Evolutionary conservation across 2,113 vertebrate species (phyloP), one percentile per base, ranked within the genome.

Genomic region (Ctenomys sociabilis): DNA sequence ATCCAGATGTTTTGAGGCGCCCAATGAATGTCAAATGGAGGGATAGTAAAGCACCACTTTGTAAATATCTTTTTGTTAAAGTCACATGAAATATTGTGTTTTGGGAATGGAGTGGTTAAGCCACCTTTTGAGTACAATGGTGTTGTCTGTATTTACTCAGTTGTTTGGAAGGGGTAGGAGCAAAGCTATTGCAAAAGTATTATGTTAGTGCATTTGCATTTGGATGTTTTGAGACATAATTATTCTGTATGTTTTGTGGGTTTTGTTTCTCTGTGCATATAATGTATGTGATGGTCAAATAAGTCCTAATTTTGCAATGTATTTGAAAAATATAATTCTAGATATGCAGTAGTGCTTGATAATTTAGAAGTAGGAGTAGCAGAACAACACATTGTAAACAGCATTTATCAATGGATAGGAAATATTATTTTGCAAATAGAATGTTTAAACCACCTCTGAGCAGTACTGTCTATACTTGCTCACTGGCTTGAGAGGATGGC

Each of bases 231-330:
- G 63, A 68, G 57, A 82, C 26, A 32, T 35, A 10, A 43, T 87
- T 57, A 90, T 88, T 82, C 81, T 70, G 24, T 43, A 70, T n/a
- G 22, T 28, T 43, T 28, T 90, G 54, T 90, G 52, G 26, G 45
- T 93, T 91, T 96, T 80, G 8, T 78, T 96, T 28, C 45, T 22
- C 85, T 94, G 9, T 87, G 28, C 86, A 70, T 75, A 72, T 54
- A 89, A 1, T 94, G 52, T 90, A 88, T 59, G 66, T 91, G 88
- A 80, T 78, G 77, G 70, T 43, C 84, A 89, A 32, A 35, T 54
- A 75, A 75, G 12, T 45, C 24, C 82, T 86, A 83, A 86, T 75
- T 84, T 90, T 90, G 54, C 6, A 94, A 28, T 72, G 66, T 90
- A 9, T n/a, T n/a, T n/a, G 35, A 70, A 70, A 70, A 70, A 70